These are phyloP conservation scores for Oophaga pumilio DNA, from an alignment of 2,113 vertebrate genomes.

Conservation along the genomic window DNA sequence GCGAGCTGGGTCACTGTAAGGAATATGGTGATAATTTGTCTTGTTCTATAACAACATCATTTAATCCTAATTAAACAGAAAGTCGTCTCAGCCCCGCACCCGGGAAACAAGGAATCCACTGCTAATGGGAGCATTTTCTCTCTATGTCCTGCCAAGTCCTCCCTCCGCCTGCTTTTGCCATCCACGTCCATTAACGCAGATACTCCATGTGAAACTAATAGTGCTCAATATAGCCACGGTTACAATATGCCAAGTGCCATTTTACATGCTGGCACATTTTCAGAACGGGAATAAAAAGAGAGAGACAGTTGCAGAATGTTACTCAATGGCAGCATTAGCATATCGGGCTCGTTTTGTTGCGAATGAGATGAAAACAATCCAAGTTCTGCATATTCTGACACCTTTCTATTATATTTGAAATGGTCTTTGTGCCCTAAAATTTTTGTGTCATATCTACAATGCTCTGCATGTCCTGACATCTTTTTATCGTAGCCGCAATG, in stretches of 20 bases:
- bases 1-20: background rate
- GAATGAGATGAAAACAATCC: background rate
- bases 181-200: conserved; percentile 10
- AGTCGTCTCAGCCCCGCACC: background rate
- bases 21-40: background rate
- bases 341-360: background rate
- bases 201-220: conserved; percentile 27
- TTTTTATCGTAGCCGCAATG: too few species aligned
- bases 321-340: background rate
- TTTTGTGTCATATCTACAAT: too few species aligned
- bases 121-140: conserved; percentile 41
- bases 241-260: background rate
- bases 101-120: background rate
- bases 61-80: conserved; percentile 40
- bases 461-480: too few species aligned
- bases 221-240: background rate
- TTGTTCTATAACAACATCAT: conserved; percentile 8
- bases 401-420: too few species aligned
- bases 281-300: background rate
- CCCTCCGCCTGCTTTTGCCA: background rate
- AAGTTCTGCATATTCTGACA: background rate
- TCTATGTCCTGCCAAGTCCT: conserved; percentile 19
- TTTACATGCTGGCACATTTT: background rate
- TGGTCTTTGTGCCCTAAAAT: too few species aligned
- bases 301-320: background rate